A percentile compares a stretch with the other conserved stretches of the same genome.
Conservation (phyloP, 2,797 vertebrate species). For the Urosaurus nigricauda region DNA sequence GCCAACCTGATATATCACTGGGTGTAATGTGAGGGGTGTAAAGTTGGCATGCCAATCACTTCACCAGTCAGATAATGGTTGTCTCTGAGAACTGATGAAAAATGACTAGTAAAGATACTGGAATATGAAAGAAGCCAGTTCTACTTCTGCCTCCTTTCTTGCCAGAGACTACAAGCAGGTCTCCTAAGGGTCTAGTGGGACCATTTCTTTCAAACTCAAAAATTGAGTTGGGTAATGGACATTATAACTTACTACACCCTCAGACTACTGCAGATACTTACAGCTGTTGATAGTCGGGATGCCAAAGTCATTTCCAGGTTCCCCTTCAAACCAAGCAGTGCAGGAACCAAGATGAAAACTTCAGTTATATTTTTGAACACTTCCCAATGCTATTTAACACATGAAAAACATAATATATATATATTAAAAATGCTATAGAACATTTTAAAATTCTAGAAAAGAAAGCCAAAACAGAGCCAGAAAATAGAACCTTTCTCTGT, state of each 20-base stretch:
- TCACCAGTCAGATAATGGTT: not conserved
- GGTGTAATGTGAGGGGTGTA: not conserved
- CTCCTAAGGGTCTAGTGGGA: not conserved
- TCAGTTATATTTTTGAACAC: constrained; percentile 94
- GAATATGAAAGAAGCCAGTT: not conserved
- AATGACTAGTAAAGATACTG: not conserved
- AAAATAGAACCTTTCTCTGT: too few relatives aligned
- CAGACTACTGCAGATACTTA: constrained; percentile 77
- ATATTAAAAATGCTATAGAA: not conserved
- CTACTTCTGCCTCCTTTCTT: not conserved
- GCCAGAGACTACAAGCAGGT: not conserved
- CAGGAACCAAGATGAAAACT: constrained; percentile 98
- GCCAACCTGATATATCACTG: not conserved
- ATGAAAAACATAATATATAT: constrained; percentile 21
- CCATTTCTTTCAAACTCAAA: not conserved
- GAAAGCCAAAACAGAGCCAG: too few relatives aligned
- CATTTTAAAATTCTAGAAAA: not conserved
- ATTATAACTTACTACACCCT: not conserved
- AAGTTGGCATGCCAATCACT: not conserved
- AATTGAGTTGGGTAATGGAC: not conserved
- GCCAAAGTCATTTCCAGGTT: constrained; percentile 99
- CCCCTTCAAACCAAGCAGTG: constrained; percentile 95
- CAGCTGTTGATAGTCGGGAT: constrained; percentile 94
- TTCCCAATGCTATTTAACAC: constrained; percentile 91
- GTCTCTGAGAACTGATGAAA: not conserved